Percentiles rank a stretch among this genome's conserved stretches.
These are phyloP conservation scores for Dipodomys spectabilis DNA, from an alignment of 2,113 vertebrate species.

Conservation along the genomic window DNA sequence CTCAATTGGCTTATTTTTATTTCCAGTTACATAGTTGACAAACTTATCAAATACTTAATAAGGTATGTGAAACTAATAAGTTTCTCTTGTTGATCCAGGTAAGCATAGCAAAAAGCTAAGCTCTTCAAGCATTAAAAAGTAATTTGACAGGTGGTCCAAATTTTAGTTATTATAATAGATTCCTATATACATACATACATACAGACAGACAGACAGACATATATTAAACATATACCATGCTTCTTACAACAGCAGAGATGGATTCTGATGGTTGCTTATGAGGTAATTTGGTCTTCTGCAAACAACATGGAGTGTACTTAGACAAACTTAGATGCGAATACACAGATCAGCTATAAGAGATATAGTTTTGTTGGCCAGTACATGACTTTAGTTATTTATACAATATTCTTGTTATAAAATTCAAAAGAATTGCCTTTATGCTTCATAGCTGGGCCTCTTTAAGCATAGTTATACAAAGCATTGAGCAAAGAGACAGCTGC, in stretches of 20 bases:
- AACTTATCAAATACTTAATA: not conserved
- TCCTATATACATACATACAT: not conserved
- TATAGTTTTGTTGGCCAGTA: not conserved
- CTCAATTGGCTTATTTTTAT: not conserved
- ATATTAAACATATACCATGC: rapidly evolving
- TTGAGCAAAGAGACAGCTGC: rapidly evolving
- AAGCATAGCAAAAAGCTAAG: not conserved
- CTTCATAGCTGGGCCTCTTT: not conserved
- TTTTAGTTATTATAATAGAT: not conserved
- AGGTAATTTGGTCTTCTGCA: not conserved
- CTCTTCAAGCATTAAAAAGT: not conserved
- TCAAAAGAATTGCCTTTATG: not conserved
- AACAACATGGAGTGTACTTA: not conserved
- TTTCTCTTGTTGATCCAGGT: not conserved
- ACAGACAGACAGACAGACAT: too few relatives aligned
- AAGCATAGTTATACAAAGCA: not conserved
- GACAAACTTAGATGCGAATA: not conserved
- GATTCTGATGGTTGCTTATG: not conserved
- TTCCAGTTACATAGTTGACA: not conserved
- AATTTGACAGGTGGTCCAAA: not conserved
- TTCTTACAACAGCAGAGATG: not conserved
- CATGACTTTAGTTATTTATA: not conserved
- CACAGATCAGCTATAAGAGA: not conserved
- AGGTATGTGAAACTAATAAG: too few relatives aligned
- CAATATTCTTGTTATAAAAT: not conserved